Evolutionary conservation across 1,140 invertebrate genomes (phyloP), one percentile per base, ranked within the genome.

Genomic region (Drosophila biarmipes): DNA sequence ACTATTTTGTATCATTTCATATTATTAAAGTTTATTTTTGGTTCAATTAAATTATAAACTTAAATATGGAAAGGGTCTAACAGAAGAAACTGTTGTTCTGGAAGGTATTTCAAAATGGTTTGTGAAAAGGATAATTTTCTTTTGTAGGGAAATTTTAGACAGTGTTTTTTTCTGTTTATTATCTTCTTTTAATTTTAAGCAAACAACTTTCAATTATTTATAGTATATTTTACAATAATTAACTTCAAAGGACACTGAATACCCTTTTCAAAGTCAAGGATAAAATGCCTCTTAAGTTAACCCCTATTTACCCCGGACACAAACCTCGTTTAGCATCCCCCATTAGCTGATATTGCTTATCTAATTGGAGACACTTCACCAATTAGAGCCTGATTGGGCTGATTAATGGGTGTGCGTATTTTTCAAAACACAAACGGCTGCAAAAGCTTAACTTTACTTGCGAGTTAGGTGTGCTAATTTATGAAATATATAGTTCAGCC

Each of bases 391-490:
- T 34, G 34, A 29, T 55, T 64, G 15, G 19, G 12, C 21, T 64
- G 52, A 74, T 74, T 74, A 74, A 74, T 74, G 56, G 34, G 10
- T 35, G 24, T 45, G n/a, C 14, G 38, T 49, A 45, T 43, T 49
- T 67, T 58, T 53, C 6, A 29, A 34, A 54, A 19, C 15, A 35
- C 19, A 73, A 48, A 46, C 34, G n/a, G 8, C 17, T 73, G 37
- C 43, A 48, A 63, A 73, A 55, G 57, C 24, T 56, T 24, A 51
- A 74, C 73, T 73, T 73, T 73, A 73, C 45, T 51, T 52, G 31
- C 69, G 58, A 73, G n/a, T 37, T 55, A 52, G 45, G 27, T 24
- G 63, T 42, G 69, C 6, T 62, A 74, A 66, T 56, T 52, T 59
- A 72, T 69, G 19, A 69, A 38, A 24, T 69, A 56, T 69, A 48